These are phyloP conservation scores for Andrena haemorrhoa DNA, from an alignment of 2,888 invertebrate species.

Conservation along the genomic window DNA sequence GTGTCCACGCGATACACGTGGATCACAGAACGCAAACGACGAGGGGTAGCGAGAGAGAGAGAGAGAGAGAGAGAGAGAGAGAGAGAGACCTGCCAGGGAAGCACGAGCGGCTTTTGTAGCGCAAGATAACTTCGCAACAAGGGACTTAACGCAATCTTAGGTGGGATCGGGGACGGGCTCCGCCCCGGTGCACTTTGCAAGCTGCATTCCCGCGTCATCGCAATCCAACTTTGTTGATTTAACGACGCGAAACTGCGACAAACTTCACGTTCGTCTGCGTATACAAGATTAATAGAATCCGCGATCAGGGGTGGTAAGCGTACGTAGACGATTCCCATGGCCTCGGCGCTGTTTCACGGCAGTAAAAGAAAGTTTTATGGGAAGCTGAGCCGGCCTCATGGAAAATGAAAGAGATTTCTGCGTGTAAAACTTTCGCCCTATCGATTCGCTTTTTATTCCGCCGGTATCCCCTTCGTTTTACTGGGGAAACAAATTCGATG, in stretches of 20 bases:
- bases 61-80: background rate
- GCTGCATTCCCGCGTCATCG: conserved; percentile 35
- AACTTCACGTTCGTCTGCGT: conserved; percentile 25
- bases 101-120: conserved; percentile 31
- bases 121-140: conserved; percentile 27
- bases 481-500: conserved; percentile 3
- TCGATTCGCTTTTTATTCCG: conserved; percentile 9
- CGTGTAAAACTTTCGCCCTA: background rate
- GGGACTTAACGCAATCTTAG: conserved; percentile 33
- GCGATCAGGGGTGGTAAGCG: conserved; percentile 39
- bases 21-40: background rate
- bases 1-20: background rate
- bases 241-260: conserved; percentile 10
- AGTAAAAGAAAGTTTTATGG: conserved; percentile 21
- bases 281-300: conserved; percentile 48
- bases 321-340: conserved; percentile 27
- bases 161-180: background rate
- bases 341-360: background rate
- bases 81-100: background rate
- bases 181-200: conserved; percentile 21
- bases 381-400: background rate
- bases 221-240: conserved; percentile 37
- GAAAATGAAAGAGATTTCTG: conserved; percentile 15
- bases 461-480: background rate
- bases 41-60: background rate